phyloP scores from a whole-genome alignment of 2,888 invertebrate species.

The Ctenicera cuprea region DNA sequence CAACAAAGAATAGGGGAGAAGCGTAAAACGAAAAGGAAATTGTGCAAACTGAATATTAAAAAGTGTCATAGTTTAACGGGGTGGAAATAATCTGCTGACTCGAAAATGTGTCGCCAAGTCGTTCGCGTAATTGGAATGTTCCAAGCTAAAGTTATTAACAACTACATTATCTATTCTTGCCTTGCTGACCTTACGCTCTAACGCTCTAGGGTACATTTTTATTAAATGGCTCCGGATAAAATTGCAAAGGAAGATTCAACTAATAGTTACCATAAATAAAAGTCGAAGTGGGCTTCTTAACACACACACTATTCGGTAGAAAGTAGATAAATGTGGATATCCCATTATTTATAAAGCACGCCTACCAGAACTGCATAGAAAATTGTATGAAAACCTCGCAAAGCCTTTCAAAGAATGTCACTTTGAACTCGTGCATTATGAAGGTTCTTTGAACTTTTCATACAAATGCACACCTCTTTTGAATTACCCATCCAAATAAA shows the following conservation, averaged over 20 bases:
- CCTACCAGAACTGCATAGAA: slow-evolving; percentile 14
- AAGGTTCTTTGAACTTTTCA: slow-evolving; percentile 18
- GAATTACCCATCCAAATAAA: not conserved
- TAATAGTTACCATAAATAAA: slow-evolving; percentile 18
- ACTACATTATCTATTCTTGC: slow-evolving; percentile 55
- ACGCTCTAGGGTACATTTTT: not conserved
- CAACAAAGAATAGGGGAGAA: slow-evolving; percentile 26
- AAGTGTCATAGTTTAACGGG: slow-evolving; percentile 53
- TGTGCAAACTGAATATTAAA: slow-evolving; percentile 51
- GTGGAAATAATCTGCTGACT: slow-evolving; percentile 56
- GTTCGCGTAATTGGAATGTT: slow-evolving; percentile 63
- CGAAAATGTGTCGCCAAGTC: slow-evolving; percentile 63
- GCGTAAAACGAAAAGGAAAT: slow-evolving; percentile 42
- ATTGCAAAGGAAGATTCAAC: not conserved
- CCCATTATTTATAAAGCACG: slow-evolving; percentile 15
- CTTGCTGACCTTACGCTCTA: not conserved
- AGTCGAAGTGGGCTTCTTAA: not conserved
- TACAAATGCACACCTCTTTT: slow-evolving; percentile 1
- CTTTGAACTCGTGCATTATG: slow-evolving; percentile 18
- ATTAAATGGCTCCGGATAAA: slow-evolving; percentile 5
- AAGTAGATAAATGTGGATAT: slow-evolving; percentile 20
- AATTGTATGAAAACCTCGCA: slow-evolving; percentile 24
- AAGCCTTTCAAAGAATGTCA: slow-evolving; percentile 16
- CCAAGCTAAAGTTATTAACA: slow-evolving; percentile 61
- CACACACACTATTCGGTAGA: slow-evolving; percentile 7